Evolutionary conservation across 2,797 vertebrate species (phyloP), one percentile per base, ranked within the genome.

Genomic region (Gadopsis bispinosus): DNA sequence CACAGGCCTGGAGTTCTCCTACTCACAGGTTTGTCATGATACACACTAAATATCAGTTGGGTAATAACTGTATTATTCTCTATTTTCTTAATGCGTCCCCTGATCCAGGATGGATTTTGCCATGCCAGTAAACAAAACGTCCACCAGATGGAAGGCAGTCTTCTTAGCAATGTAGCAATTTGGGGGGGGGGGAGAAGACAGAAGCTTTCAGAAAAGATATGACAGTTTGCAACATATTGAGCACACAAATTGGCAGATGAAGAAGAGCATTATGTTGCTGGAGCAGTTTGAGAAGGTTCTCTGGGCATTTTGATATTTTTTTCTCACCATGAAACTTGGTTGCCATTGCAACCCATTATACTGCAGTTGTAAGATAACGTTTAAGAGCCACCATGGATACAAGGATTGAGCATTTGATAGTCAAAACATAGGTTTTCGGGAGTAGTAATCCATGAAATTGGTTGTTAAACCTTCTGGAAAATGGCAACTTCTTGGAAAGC

Each of bases 1-100:
- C 88, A 99, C 98, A 0, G 98, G 98, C 61, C 93, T 99, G 88
- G 97, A 98, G 86, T 99, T 99, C 95, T 99, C 97, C 83, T 99
- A 99, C 91, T 97, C 98, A 61, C 98, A 99, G 97, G 95, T 94
- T 47, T 0, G 78, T 50, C 9, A 60, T 51, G 19, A 59, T 7
- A 29, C 59, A 45, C 13, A 33, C 22, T 17, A 41, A 22, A 16
- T 41, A 33, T 16, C n/a, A 56, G 14, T 7, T 20, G 4, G 9
- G 31, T 3, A 26, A 8, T 9, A 13, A 39, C 20, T 26, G 35
- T 4, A 8, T 58, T 5, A 12, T 58, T 20, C 43, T 64, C 17
- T 33, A 10, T 20, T 8, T 12, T 31, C 19, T n/a, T n/a, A 48
- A 43, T 61, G 6, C 58, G 9, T 17, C 54, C 16, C 10, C 16